Conservation (phyloP, 2,113 vertebrate genomes). For the Marmota monax region DNA sequence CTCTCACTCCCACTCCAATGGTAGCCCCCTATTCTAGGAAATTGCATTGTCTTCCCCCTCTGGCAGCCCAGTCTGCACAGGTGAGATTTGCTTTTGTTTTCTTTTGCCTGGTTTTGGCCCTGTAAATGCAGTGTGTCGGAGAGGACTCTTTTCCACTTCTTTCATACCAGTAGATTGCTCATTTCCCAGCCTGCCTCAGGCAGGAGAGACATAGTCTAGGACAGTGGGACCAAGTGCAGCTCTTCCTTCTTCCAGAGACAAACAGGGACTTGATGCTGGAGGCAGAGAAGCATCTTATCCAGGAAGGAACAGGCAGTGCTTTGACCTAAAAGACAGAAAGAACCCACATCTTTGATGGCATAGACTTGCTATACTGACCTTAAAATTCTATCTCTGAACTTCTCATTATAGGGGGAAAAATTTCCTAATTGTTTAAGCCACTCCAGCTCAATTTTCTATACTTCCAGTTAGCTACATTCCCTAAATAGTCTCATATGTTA, state of each 20-base stretch:
- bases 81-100: neutral
- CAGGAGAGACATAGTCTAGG: neutral
- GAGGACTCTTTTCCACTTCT: neutral
- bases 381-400: neutral
- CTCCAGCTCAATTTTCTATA: neutral
- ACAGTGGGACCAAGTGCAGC: neutral
- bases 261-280: neutral
- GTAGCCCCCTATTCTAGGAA: neutral
- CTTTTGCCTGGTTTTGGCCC: neutral
- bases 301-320: neutral
- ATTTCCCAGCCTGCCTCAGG: neutral
- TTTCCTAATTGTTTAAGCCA: neutral
- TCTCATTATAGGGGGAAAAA: neutral
- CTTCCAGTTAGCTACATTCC: neutral
- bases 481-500: neutral
- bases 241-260: neutral
- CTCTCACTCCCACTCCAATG: neutral
- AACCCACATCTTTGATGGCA: neutral
- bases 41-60: neutral
- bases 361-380: neutral
- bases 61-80: neutral
- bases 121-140: neutral
- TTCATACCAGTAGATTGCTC: neutral
- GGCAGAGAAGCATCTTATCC: neutral
- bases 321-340: neutral